Base-by-base conservation (phyloP, 1,140 invertebrate genomes). In the Temnothorax longispinosus region DNA sequence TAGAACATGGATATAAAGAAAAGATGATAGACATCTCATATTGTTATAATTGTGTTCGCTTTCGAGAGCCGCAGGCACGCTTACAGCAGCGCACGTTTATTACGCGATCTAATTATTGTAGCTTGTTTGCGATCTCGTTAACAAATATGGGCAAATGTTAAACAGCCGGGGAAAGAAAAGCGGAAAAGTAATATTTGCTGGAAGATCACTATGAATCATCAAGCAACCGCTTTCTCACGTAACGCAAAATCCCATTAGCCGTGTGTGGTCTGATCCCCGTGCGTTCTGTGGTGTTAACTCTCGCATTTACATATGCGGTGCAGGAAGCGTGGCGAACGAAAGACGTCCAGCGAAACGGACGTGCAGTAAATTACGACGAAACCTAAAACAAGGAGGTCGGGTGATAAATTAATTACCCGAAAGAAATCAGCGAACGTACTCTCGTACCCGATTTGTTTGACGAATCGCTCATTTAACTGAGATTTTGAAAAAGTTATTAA, bases 181-280 rank as follows among this genome's bases (percentile, higher is more conserved):
- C 4, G n/a, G 15, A 60, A 18, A 75, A 75, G 72, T 65, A 77
- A 85, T 69, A 32, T 89, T 60, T 58, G 54, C 11, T 56, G 27
- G 50, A 72, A 62, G 52, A 88, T 88, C 41, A 65, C 35, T 38
- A 35, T 52, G 64, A 77, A 77, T 85, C 87, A 44, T 62, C 69
- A 54, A 44, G 72, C 58, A 69, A 62, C 78, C 47, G 80, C 67
- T 88, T 77, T 56, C 32, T 80, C 78, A 54, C 47, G 54, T 38
- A 84, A 88, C 65, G 47, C 56, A 27, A 88, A 88, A 88, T 89
- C 72, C 65, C 65, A 78, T 89, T 88, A 89, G 72, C 47, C 47
- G 35, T 32, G 35, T 32, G 15, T 5, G 32, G 50, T 88, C 80
- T 58, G 67, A 89, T 77, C 72, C 44, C 54, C 32, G 72, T 41